Conservation (phyloP, 2,797 vertebrate genomes). For the Apogon hyalosoma region DNA sequence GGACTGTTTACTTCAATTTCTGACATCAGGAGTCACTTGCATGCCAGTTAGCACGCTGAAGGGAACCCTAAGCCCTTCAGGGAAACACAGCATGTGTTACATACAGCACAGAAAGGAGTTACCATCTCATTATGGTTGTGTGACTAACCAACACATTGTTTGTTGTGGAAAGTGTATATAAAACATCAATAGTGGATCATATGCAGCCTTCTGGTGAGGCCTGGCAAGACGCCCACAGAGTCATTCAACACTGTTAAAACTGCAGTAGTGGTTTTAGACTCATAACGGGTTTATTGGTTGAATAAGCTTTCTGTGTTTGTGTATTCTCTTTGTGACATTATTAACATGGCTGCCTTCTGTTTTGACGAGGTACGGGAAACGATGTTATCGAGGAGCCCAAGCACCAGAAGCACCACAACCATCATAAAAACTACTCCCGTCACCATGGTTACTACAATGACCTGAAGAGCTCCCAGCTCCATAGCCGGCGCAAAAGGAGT, state of each 20-base stretch:
- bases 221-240: conserved; percentile 39
- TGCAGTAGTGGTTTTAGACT: conserved; percentile 35
- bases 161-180: conserved; percentile 66
- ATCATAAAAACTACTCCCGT: conserved; percentile 84
- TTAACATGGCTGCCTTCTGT: conserved; percentile 75
- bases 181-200: conserved; percentile 56
- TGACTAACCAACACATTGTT: conserved; percentile 66
- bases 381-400: conserved; percentile 90
- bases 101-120: conserved; percentile 32
- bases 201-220: conserved; percentile 39
- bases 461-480: conserved; percentile 89
- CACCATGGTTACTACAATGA: conserved; percentile 84
- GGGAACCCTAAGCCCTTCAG: conserved; percentile 41
- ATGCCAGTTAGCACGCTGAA: conserved; percentile 9
- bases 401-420: conserved; percentile 82
- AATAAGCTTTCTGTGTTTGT: conserved; percentile 34
- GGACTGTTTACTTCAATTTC: conserved; percentile 47
- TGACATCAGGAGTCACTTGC: conserved; percentile 49
- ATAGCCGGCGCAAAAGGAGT: conserved; percentile 92
- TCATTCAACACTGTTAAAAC: conserved; percentile 43
- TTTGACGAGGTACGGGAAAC: conserved; percentile 84
- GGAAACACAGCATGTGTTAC: conserved; percentile 44
- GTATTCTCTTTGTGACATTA: conserved; percentile 56
- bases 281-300: conserved; percentile 40
- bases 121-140: conserved; percentile 60